Evolutionary conservation across 1,140 invertebrate species (phyloP).

Genomic region (Calosoma granatense): DNA sequence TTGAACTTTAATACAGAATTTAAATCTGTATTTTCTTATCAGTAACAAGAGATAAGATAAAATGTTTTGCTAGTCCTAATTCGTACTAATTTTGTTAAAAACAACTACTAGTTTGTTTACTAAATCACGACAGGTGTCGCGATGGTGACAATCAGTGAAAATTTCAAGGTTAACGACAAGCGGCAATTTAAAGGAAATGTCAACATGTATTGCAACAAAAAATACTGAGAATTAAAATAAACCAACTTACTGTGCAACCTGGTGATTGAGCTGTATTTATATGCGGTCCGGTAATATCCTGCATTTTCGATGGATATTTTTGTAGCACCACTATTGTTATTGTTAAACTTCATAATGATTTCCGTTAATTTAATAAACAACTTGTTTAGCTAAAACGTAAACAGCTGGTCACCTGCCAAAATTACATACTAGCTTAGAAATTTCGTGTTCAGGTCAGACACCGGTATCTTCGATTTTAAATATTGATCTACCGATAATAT

Average conservation of each 20-base stretch:
- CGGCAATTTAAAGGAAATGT: background rate
- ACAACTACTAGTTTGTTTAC: background rate
- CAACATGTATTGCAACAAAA: background rate
- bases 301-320: conserved; percentile 11
- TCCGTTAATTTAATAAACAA: no score
- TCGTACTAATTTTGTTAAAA: background rate
- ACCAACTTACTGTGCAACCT: conserved; percentile 21
- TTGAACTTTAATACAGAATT: conserved; percentile 2
- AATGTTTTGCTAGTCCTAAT: background rate
- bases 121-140: background rate
- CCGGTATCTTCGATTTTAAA: no score
- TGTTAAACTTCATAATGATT: no score
- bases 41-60: background rate
- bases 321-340: no score
- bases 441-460: no score
- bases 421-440: no score
- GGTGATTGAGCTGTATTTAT: conserved; percentile 22
- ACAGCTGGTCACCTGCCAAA: no score
- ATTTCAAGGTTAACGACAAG: background rate
- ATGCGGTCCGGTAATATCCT: conserved; percentile 19
- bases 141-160: background rate
- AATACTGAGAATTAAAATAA: no score
- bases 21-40: background rate
- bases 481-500: no score
- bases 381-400: no score